Percentiles rank a stretch among this genome's conserved stretches.
Evolutionary conservation across 2,888 invertebrate genomes (phyloP).

Genomic region (Eupithecia tripunctaria): DNA sequence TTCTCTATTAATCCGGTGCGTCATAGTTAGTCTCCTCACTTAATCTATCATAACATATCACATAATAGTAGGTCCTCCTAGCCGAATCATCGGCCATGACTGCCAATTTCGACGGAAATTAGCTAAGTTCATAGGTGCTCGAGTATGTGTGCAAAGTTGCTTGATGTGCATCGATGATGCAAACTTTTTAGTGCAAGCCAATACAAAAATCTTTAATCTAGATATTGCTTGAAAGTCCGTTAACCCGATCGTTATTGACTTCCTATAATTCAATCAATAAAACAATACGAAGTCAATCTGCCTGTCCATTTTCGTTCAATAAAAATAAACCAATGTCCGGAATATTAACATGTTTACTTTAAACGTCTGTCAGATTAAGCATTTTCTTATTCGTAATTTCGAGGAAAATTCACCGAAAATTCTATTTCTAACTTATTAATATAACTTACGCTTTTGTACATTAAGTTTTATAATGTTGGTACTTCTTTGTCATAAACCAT

Average conservation of each 20-base stretch:
- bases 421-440: background rate
- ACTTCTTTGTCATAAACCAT: constrained; percentile 33
- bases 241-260: constrained; percentile 27
- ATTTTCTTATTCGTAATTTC: constrained; percentile 49
- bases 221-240: constrained; percentile 17
- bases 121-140: no score
- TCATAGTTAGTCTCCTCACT: background rate
- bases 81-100: no score
- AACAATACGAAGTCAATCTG: constrained; percentile 69
- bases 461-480: constrained; percentile 5
- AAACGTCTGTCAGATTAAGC: constrained; percentile 45
- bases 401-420: constrained; percentile 9
- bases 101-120: no score
- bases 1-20: background rate
- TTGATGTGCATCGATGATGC: no score
- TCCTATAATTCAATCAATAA: constrained; percentile 64
- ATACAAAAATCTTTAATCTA: background rate
- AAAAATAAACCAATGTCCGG: constrained; percentile 72
- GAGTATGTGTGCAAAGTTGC: no score
- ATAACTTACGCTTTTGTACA: background rate
- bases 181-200: background rate
- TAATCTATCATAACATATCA: background rate
- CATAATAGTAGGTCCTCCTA: no score
- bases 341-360: constrained; percentile 73
- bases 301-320: constrained; percentile 71